phyloP scores from a whole-genome alignment of 2,113 vertebrate species.

The Actenoides hombroni region DNA sequence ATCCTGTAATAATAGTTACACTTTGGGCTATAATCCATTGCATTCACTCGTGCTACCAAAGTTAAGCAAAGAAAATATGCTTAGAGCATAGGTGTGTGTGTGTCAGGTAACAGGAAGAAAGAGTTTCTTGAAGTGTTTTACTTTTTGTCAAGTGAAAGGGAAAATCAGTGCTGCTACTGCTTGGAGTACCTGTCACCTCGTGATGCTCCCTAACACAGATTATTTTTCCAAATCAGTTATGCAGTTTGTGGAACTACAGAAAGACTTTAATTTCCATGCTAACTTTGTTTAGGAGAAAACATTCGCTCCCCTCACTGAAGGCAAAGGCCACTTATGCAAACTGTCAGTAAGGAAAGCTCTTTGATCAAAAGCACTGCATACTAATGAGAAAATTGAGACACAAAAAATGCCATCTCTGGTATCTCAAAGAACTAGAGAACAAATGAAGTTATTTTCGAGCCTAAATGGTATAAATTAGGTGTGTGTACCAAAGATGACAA shows the following conservation, averaged over 20 bases:
- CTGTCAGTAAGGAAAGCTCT: background rate
- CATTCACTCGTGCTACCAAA: background rate
- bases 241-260: background rate
- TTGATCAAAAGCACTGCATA: background rate
- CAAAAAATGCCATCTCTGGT: background rate
- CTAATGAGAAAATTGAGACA: background rate
- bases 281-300: background rate
- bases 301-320: background rate
- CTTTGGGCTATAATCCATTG: background rate
- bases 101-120: background rate
- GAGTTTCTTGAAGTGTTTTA: background rate
- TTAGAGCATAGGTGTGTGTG: rapidly evolving
- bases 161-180: background rate
- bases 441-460: background rate
- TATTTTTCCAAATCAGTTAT: background rate
- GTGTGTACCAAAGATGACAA: background rate
- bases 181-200: background rate
- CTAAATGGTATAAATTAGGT: background rate
- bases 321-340: background rate
- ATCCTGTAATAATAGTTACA: background rate
- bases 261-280: background rate
- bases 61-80: background rate
- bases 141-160: background rate
- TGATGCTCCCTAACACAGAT: background rate
- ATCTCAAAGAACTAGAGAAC: background rate